Base-by-base conservation (phyloP, 2,888 invertebrate species). In the Lathronympha strigana region DNA sequence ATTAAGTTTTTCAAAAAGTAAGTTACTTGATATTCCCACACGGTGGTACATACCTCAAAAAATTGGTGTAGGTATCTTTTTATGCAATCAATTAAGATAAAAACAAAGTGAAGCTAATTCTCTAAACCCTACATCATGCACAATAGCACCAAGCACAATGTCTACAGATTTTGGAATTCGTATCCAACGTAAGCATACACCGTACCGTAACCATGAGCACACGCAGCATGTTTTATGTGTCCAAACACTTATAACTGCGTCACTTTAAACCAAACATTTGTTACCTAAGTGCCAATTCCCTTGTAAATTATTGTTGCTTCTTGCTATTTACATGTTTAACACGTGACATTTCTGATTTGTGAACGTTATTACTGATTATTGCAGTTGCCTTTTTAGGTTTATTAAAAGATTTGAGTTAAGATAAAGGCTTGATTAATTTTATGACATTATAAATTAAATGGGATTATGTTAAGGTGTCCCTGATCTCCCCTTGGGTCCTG, bases 211-310 rank as follows among this genome's bases (percentile, higher is more conserved):
- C 8, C 36, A 25, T 45, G 28, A 50, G 64, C 50, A 36, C 33
- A 31, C 38, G 49, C n/a, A n/a, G n/a, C n/a, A 45, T 58, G 69
- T 63, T 69, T 67, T 72, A 70, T 70, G 69, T 70, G 63, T 67
- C 64, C 60, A 70, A 69, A 68, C 74, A 69, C 70, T 67, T 68
- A 71, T 66, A 69, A 67, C 70, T 71, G 66, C 71, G 69, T 71
- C 55, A 66, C 33, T 70, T 63, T 69, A 68, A 70, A 72, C 76
- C 75, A 75, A 75, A 75, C 71, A 76, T 73, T 73, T 70, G 71
- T 75, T 71, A 69, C 69, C 70, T 69, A 72, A 54, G 61, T 61
- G 66, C 61, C 66, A 66, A 61, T 66, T 61, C 66, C 54, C 54
- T 66, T 49, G 66, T 66, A 61, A 66, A 61, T 66, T 60, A 64